These are phyloP conservation scores for Seira sanloemensis DNA, from an alignment of 2,888 invertebrate species.

Conservation along the genomic window DNA sequence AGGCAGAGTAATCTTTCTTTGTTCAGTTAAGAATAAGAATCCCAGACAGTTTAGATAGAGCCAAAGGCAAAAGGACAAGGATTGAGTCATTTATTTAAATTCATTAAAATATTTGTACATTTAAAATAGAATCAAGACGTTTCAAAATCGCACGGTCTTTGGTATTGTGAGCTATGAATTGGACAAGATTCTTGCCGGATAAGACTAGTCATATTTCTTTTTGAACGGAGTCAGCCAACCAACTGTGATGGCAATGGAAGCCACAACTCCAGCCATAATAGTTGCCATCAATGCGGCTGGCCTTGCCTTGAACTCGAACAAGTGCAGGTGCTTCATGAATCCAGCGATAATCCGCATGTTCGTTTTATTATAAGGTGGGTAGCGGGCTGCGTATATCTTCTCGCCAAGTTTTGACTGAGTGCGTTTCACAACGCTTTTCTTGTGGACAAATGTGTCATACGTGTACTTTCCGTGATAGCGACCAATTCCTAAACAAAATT, in stretches of 20 bases:
- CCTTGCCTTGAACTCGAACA: conserved; percentile 32
- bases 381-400: conserved; percentile 42
- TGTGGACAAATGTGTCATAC: conserved; percentile 96
- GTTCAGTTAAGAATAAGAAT: too few relatives aligned
- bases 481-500: conserved; percentile 90
- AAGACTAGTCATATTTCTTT: neutral
- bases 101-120: too few relatives aligned
- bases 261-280: conserved; percentile 32
- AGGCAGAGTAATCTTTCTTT: too few relatives aligned
- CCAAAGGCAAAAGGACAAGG: too few relatives aligned
- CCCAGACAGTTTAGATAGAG: too few relatives aligned
- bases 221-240: conserved; percentile 24
- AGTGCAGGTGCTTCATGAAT: conserved; percentile 53
- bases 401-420: conserved; percentile 41
- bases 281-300: conserved; percentile 28
- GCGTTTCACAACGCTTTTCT: conserved; percentile 80
- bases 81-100: too few relatives aligned
- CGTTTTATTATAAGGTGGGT: conserved; percentile 61
- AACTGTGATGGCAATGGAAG: conserved; percentile 33
- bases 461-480: conserved; percentile 93
- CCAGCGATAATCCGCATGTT: conserved; percentile 49
- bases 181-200: too few relatives aligned
- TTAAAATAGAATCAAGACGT: too few relatives aligned
- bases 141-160: too few relatives aligned
- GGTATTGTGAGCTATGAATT: too few relatives aligned